These are phyloP conservation scores for Chrysomela aeneicollis DNA, from an alignment of 2,888 invertebrate genomes.

Conservation along the genomic window DNA sequence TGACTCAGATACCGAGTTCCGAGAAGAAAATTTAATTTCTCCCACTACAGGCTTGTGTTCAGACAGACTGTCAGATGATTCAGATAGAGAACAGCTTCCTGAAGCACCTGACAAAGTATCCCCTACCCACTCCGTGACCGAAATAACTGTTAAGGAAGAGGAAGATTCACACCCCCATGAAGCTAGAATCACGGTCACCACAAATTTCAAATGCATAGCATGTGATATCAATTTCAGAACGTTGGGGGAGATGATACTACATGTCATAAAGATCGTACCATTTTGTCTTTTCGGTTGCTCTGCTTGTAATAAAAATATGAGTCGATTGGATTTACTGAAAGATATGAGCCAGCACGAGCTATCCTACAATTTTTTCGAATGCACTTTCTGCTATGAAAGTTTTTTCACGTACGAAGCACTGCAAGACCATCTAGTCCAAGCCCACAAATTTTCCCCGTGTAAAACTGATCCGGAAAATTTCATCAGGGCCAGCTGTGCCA, in stretches of 20 bases:
- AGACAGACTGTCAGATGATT: not conserved
- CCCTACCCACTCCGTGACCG: no score
- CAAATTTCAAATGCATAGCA: conserved; percentile 15
- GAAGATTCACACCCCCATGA: not conserved
- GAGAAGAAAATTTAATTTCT: not conserved
- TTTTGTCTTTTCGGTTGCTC: conserved; percentile 9
- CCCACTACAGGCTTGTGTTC: not conserved
- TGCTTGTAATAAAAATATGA: not conserved
- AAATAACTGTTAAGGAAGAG: no score
- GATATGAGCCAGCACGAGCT: conserved; percentile 16
- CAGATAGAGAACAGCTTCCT: no score
- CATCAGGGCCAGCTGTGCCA: not conserved
- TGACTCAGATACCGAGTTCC: not conserved
- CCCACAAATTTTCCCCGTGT: not conserved
- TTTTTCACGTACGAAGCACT: not conserved
- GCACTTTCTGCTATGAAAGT: conserved; percentile 10
- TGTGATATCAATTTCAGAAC: conserved; percentile 11
- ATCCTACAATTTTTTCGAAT: conserved; percentile 15
- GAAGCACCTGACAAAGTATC: no score
- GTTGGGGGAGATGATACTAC: conserved; percentile 6
- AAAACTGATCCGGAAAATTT: not conserved
- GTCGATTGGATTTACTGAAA: not conserved
- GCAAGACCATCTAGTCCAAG: conserved; percentile 4
- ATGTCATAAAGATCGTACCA: not conserved
- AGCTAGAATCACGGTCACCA: not conserved